phyloP scores from a whole-genome alignment of 2,888 invertebrate species.

The Glyphotaelius pellucidus region DNA sequence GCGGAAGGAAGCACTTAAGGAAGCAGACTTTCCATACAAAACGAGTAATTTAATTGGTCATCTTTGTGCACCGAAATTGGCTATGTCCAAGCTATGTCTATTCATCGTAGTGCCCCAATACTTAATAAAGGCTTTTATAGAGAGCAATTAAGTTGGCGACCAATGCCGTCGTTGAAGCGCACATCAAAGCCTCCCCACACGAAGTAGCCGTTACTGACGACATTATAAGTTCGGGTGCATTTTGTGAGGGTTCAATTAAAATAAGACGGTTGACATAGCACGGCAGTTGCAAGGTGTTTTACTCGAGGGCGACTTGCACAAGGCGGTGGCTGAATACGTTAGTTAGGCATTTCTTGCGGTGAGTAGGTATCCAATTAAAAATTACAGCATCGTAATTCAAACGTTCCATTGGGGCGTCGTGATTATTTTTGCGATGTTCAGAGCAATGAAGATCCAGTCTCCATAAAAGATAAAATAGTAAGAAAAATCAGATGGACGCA shows the following conservation, averaged over 20 bases:
- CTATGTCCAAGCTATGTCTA: background rate
- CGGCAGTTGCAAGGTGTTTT: background rate
- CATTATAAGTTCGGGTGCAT: background rate
- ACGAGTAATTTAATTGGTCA: background rate
- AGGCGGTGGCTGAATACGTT: background rate
- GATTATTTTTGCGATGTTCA: background rate
- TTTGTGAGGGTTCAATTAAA: conserved; percentile 36
- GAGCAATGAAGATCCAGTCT: background rate
- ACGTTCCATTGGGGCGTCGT: background rate
- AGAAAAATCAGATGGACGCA: too few relatives aligned
- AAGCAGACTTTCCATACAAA: background rate
- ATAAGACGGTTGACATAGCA: conserved; percentile 12
- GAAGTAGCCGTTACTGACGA: background rate
- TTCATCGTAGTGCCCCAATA: background rate
- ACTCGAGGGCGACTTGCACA: background rate
- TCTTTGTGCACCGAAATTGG: background rate
- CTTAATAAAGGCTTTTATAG: background rate
- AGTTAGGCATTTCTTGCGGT: background rate
- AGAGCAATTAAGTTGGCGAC: conserved; percentile 2
- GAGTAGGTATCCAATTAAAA: background rate
- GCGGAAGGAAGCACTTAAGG: background rate
- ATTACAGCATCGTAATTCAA: background rate
- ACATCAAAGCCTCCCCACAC: background rate
- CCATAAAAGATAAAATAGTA: background rate
- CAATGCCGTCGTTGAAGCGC: background rate